Base-by-base conservation (phyloP, 1,140 invertebrate genomes). In the Lysiphlebus fabarum region DNA sequence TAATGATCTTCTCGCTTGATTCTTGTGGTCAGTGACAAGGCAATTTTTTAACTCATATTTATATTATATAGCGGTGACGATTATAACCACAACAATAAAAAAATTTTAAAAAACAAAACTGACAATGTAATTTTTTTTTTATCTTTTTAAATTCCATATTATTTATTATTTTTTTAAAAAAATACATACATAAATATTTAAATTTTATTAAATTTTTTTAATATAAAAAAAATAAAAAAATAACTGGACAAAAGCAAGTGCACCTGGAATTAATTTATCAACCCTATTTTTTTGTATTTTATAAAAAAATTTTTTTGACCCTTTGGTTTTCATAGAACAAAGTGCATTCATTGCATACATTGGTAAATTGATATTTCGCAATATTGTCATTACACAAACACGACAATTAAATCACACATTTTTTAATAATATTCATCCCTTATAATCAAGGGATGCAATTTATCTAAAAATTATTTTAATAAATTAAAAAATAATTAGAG, bases 301-400 rank as follows among this genome's bases (percentile, higher is more conserved):
- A 26, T 26, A 26, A 26, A n/a, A n/a, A n/a, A 26, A 2, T 26
- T 26, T 26, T 26, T 26, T 26, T 26, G 2, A 4, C 17, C 17
- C 17, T 26, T 26, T 26, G 17, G 17, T 26, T 26, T 2, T 12
- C 34, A 49, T 11, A 38, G 49, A 65, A 75, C 77, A 79, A 79
- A 78, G 77, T 79, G 76, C 76, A 79, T 78, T 71, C 77, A 72
- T 71, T 71, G 74, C 75, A 79, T 78, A 76, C 77, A 67, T 75
- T 70, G 69, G 69, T 71, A 71, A 76, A 80, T 80, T 76, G 70
- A 80, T 80, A 78, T 77, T 80, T 80, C 79, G n/a, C 4, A 80
- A 78, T 79, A 79, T 78, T 73, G 74, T 76, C 17, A 26, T 26
- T 70, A 67, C 66, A 67, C 61, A 65, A 58, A 43, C 17, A 26